phyloP scores from a whole-genome alignment of 1,140 invertebrate species.

The Pachypeltis micranthus region DNA sequence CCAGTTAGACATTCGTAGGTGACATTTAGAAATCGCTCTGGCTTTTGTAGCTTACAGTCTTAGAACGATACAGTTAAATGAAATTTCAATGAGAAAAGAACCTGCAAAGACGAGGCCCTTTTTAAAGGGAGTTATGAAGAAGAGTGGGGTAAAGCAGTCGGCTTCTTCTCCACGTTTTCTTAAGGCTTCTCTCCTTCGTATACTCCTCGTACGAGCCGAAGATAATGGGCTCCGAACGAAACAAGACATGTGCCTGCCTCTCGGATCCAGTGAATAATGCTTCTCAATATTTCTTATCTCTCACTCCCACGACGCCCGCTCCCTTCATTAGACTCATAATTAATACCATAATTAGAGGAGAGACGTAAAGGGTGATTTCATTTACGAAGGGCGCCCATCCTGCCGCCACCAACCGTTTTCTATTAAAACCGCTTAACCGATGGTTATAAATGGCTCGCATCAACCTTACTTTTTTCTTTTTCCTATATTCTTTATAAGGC shows the following conservation, averaged over 20 bases:
- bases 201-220: no score
- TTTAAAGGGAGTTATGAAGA: no score
- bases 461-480: neutral
- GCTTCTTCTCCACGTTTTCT: no score
- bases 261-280: neutral
- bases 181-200: no score
- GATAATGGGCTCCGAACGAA: conserved; percentile 3
- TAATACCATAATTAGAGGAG: conserved; percentile 6
- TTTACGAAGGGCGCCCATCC: neutral
- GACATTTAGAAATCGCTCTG: no score
- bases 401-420: neutral
- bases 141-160: no score
- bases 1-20: no score
- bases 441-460: neutral
- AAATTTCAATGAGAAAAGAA: no score
- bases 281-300: neutral
- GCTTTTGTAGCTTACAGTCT: no score
- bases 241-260: conserved; percentile 3
- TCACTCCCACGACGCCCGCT: conserved; percentile 2
- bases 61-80: no score
- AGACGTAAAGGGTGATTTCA: conserved; percentile 6
- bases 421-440: neutral
- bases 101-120: no score
- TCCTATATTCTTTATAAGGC: no score
- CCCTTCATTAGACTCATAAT: conserved; percentile 3